Evolutionary conservation across 30 jellyfish, hydroid and myxozoan species (phyloP), one percentile per base, ranked within the genome.

Genomic region (Turritopsis dohrnii): DNA sequence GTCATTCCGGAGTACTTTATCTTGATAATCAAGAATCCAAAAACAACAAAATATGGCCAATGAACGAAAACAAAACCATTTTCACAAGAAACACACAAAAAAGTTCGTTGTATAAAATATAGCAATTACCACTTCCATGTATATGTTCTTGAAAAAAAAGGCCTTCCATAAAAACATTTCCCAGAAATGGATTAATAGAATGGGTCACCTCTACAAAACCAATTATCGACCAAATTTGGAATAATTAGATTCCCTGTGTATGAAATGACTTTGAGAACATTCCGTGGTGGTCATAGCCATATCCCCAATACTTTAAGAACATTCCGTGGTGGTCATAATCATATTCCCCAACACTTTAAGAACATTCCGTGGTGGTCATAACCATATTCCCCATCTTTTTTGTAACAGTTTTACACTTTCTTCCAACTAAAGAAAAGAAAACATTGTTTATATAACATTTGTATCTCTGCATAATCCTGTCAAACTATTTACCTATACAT

Each of bases 251-350:
- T 13, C 60, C 13, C 60, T 41, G 5, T 41, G 9, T 41, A 3
- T 41, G 13, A 41, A 3, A 5, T 41, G 60, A n/a, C n/a, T n/a
- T 79, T 66, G 88, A 53, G 98, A 93, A 75, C 98, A 93, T 79
- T 93, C 88, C 52, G 98, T 92, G 71, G 83, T 88, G 18, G 98
- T 92, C 54, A 95, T 86, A 25, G 88, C 95, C 95, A 87, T 87
- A 71, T 92, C 88, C 25, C 98, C 98, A n/a, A n/a, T n/a, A n/a
- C n/a, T n/a, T 77, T 71, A 92, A 52, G 98, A 92, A 74, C 98
- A 92, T 77, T 92, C 88, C 52, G 98, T 92, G 71, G 83, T 88
- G 18, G 98, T 92, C 54, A 95, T 86, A 25, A 92, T 92, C 95
- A 87, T 87, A 71, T 92, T 93, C 88, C 25, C 98, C 98, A n/a